These are phyloP conservation scores for Petrocephalus microphthalmus DNA, from an alignment of 2,113 vertebrate species.

Conservation along the genomic window DNA sequence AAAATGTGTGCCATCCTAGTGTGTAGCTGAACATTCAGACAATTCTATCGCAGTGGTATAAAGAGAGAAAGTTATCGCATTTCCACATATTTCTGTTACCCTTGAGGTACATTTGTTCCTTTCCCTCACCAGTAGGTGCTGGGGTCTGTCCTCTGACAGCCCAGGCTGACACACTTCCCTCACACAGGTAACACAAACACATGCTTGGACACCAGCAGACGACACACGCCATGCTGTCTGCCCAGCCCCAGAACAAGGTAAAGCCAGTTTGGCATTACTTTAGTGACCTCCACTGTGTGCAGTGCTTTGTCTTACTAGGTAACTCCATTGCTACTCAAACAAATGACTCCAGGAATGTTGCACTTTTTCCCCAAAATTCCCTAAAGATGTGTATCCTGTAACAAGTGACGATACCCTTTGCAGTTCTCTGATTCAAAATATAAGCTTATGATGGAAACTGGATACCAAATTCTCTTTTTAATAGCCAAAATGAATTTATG, in stretches of 20 bases:
- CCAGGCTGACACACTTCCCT: neutral
- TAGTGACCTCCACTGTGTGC: too few relatives aligned
- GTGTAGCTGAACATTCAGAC: neutral
- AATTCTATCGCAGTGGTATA: too few relatives aligned
- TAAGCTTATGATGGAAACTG: too few relatives aligned
- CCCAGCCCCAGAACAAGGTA: conserved; percentile 18
- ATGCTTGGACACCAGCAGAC: neutral
- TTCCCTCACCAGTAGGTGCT: neutral
- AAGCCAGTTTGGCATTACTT: conserved; percentile 5
- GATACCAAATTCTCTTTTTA: too few relatives aligned
- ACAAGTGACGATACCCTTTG: too few relatives aligned
- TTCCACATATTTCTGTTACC: neutral
- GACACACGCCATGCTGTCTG: neutral
- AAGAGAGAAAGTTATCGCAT: neutral
- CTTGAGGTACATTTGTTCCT: neutral
- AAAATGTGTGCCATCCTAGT: neutral
- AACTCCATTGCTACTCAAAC: too few relatives aligned
- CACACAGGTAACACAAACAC: neutral
- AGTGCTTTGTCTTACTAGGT: too few relatives aligned
- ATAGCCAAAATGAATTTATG: too few relatives aligned
- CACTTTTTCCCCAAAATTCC: too few relatives aligned
- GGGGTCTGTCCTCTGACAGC: neutral
- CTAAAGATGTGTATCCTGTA: too few relatives aligned
- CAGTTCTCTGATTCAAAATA: too few relatives aligned
- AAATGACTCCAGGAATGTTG: too few relatives aligned